Percentiles rank a stretch among this genome's conserved stretches.
Conservation (phyloP, 2,797 vertebrate species). For the Spinus olivaceus region DNA sequence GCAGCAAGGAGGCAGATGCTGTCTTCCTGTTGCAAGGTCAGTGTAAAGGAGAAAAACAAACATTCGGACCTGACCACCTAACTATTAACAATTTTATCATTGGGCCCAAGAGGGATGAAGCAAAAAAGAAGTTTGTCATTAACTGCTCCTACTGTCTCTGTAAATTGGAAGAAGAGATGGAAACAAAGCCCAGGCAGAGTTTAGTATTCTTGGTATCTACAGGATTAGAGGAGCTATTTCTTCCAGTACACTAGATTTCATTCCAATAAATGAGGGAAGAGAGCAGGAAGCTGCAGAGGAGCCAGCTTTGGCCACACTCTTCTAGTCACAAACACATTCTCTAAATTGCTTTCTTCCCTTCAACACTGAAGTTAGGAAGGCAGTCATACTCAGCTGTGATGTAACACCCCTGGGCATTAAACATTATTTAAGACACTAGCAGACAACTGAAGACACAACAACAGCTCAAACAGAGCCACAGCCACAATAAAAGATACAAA, state of each 20-base stretch:
- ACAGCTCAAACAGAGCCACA: neutral
- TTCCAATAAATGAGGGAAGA: neutral
- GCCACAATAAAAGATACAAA: neutral
- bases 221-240: neutral
- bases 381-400: neutral
- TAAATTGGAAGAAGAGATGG: neutral
- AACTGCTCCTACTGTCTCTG: neutral
- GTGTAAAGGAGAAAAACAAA: neutral
- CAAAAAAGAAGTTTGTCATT: neutral
- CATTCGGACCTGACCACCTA: accelerated
- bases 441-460: neutral
- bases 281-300: neutral
- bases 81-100: neutral
- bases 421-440: neutral
- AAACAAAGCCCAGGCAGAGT: neutral
- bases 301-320: neutral
- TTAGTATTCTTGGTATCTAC: neutral
- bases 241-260: neutral
- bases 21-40: neutral
- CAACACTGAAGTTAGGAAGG: neutral
- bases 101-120: neutral
- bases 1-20: neutral
- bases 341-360: neutral
- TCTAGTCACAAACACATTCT: neutral
- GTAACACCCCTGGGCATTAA: neutral